phyloP scores from a whole-genome alignment of 2,113 vertebrate genomes.

The Brienomyrus brachyistius region DNA sequence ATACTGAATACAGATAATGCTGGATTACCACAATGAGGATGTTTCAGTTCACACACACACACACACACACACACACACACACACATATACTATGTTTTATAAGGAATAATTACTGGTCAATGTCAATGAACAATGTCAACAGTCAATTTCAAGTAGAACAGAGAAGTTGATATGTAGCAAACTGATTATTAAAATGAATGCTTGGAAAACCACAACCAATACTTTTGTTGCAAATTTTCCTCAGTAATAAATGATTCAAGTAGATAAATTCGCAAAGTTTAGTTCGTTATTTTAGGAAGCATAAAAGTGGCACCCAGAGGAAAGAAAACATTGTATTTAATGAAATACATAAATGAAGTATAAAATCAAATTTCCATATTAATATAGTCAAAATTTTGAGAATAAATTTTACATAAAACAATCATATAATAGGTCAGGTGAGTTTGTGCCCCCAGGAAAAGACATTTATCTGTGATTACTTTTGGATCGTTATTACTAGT shows the following conservation, averaged over 20 bases:
- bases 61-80: too few relatives aligned
- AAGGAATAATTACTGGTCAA: background rate
- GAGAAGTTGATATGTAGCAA: background rate
- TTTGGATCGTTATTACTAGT: background rate
- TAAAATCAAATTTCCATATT: background rate
- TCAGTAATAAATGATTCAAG: background rate
- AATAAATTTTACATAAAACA: background rate
- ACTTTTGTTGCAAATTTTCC: background rate
- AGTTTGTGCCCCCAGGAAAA: background rate
- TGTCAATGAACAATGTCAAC: background rate
- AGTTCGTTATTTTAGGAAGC: background rate
- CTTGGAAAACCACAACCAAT: background rate
- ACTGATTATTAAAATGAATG: background rate
- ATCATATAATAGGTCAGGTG: background rate
- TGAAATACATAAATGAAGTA: background rate
- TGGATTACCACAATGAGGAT: conserved; percentile 24
- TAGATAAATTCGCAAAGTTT: background rate
- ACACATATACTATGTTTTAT: background rate
- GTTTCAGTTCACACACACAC: background rate
- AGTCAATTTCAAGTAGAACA: background rate
- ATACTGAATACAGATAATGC: conserved; percentile 28
- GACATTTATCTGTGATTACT: background rate
- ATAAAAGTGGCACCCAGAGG: background rate
- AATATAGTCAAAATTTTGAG: background rate
- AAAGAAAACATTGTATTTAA: background rate